phyloP scores from a whole-genome alignment of 2,888 invertebrate species.

The Uropetala carovei region DNA sequence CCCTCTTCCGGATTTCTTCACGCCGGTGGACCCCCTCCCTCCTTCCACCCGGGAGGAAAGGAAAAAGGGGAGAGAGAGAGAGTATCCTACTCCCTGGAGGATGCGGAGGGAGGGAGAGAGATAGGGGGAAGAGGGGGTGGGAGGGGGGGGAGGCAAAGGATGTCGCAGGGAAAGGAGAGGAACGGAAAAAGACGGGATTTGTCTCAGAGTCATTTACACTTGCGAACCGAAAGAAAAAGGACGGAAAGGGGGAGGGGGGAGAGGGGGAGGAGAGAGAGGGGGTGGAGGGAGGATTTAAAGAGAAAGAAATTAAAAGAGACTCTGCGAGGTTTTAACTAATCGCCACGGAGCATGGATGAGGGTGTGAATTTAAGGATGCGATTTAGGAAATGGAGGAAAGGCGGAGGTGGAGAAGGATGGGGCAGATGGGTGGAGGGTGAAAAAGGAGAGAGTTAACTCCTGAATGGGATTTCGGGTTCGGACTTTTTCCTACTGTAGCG shows the following conservation, averaged over 20 bases:
- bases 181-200: conserved; percentile 43
- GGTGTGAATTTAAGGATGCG: conserved; percentile 56
- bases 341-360: conserved; percentile 48
- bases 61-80: neutral
- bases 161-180: neutral
- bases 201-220: conserved; percentile 58
- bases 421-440: neutral
- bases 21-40: neutral
- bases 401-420: neutral
- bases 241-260: neutral
- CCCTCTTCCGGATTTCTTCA: conserved; percentile 30
- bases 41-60: neutral
- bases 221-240: conserved; percentile 39
- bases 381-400: conserved; percentile 12
- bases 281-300: conserved; percentile 14
- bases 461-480: too few relatives aligned
- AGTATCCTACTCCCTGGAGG: neutral
- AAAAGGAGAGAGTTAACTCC: neutral
- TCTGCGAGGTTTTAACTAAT: conserved; percentile 60
- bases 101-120: neutral
- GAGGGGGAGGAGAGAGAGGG: neutral
- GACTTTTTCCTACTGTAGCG: too few relatives aligned
- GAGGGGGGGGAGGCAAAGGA: neutral
- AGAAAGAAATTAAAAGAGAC: conserved; percentile 62
- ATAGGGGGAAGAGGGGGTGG: neutral